Evolutionary conservation across 2,113 vertebrate species (phyloP).

Genomic region (Callaeas wilsoni): DNA sequence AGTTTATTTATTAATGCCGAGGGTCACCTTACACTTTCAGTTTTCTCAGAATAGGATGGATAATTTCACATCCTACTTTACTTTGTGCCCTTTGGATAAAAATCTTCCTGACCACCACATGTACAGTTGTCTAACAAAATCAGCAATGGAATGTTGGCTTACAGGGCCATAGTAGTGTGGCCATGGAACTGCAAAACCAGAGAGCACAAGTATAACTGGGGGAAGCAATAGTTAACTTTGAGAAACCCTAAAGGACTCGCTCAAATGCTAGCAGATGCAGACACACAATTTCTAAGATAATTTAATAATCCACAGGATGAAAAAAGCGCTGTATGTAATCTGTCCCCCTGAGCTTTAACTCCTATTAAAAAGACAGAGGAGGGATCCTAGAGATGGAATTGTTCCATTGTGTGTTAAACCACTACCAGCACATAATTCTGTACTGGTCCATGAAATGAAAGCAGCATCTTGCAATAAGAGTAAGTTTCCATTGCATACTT

Average conservation of each 20-base stretch:
- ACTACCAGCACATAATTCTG: neutral
- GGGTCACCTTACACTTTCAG: neutral
- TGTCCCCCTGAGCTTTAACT: neutral
- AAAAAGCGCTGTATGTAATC: neutral
- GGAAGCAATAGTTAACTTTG: neutral
- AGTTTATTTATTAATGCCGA: neutral
- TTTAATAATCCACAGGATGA: neutral
- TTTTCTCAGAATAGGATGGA: neutral
- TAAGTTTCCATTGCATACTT: neutral
- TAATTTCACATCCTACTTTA: neutral
- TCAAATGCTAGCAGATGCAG: neutral
- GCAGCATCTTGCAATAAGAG: neutral
- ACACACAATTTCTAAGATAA: neutral
- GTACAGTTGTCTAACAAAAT: neutral
- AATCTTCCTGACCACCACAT: neutral
- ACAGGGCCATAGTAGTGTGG: neutral
- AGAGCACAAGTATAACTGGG: accelerated
- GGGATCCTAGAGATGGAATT: neutral
- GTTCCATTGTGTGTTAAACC: neutral
- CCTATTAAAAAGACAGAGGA: neutral
- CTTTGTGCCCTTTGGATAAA: neutral
- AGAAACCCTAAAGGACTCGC: neutral
- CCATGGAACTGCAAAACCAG: neutral
- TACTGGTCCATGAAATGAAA: neutral
- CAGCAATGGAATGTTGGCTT: neutral